Percentiles rank a stretch among this genome's conserved stretches.
Evolutionary conservation across 1,140 invertebrate species (phyloP).

Genomic region (Zelostemma sp.): DNA sequence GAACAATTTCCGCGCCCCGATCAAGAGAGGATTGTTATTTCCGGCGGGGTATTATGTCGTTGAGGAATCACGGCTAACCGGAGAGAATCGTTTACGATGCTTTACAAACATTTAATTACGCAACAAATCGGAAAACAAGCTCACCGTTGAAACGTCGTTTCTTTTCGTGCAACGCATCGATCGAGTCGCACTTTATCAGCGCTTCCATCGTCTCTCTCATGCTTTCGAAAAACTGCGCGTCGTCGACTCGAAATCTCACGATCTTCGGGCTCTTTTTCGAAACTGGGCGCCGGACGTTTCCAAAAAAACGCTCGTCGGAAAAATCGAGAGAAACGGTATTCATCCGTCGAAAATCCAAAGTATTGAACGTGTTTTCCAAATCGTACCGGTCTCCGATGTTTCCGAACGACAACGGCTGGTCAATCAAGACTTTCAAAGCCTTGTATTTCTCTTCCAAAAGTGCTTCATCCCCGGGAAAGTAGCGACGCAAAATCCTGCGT

Average conservation of each 20-base stretch:
- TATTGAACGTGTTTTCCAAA: constrained; percentile 56
- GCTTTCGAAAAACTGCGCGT: constrained; percentile 22
- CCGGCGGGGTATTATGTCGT: constrained; percentile 53
- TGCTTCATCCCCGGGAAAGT: not conserved
- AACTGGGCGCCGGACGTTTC: not conserved
- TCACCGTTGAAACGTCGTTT: constrained; percentile 3
- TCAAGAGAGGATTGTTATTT: constrained; percentile 53
- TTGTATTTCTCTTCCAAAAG: constrained; percentile 50
- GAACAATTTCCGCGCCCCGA: constrained; percentile 58
- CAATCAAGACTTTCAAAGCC: constrained; percentile 57
- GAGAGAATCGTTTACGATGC: constrained; percentile 42
- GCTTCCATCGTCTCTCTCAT: constrained; percentile 25
- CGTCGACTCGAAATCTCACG: constrained; percentile 58
- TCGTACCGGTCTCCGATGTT: constrained; percentile 38
- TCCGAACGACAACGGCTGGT: constrained; percentile 51
- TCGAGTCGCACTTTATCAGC: constrained; percentile 22
- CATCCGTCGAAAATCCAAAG: constrained; percentile 60
- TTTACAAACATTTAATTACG: not conserved
- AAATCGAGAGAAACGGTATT: constrained; percentile 60
- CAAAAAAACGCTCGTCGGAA: constrained; percentile 12
- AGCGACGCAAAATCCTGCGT: constrained; percentile 3
- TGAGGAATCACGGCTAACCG: constrained; percentile 50
- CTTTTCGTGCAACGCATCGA: too few relatives aligned
- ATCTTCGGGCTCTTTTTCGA: constrained; percentile 42
- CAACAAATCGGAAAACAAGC: not conserved